These are phyloP conservation scores for Gallinago paraguaiae DNA, from an alignment of 2,113 vertebrate genomes.

Conservation along the genomic window DNA sequence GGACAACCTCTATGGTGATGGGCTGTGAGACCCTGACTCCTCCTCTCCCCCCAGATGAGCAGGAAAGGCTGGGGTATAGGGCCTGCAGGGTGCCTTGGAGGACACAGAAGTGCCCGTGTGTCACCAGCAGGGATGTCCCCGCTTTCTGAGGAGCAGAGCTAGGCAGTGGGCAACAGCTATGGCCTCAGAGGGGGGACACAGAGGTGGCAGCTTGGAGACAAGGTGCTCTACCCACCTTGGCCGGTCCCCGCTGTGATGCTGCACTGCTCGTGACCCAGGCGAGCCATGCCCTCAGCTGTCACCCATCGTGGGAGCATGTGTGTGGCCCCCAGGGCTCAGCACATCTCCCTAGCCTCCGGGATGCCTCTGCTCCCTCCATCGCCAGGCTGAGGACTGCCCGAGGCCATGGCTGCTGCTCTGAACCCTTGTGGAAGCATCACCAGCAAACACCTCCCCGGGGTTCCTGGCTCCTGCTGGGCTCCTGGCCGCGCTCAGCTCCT, in stretches of 20 bases:
- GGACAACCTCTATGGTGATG: neutral
- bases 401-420: neutral
- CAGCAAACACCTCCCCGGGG: neutral
- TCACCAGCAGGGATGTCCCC: neutral
- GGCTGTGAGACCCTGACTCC: neutral
- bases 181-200: rapidly evolving
- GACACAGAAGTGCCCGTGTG: neutral
- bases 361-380: neutral
- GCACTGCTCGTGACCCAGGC: rapidly evolving
- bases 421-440: neutral
- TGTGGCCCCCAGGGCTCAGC: neutral
- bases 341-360: neutral
- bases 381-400: neutral
- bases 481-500: neutral
- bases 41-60: neutral
- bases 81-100: neutral
- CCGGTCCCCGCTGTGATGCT: rapidly evolving
- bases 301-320: rapidly evolving
- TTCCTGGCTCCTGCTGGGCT: neutral
- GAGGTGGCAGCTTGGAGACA: neutral
- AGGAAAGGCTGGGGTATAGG: neutral
- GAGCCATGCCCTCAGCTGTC: neutral
- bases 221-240: neutral
- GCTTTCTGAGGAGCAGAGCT: neutral
- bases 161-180: neutral